Conservation (phyloP, 1,140 invertebrate genomes). For the Cotesia chilonis region DNA sequence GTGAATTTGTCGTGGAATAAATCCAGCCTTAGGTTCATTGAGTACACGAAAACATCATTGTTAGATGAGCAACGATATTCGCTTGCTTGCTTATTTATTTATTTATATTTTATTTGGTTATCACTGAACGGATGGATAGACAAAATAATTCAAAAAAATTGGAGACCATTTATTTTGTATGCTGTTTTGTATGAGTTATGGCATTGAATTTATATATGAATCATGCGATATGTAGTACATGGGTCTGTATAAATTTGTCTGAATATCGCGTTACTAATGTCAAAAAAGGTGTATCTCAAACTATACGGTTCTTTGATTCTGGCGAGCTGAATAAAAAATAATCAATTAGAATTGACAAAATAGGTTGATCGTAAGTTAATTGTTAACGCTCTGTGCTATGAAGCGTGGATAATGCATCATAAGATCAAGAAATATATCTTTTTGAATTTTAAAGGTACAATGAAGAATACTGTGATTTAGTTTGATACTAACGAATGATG, state of each 20-base stretch:
- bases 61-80: conserved; percentile 7
- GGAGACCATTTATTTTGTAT: background rate
- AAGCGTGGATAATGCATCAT: background rate
- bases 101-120: conserved; percentile 1
- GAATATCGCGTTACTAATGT: too few relatives aligned
- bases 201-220: too few relatives aligned
- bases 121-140: too few relatives aligned
- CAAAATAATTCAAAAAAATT: background rate
- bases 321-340: too few relatives aligned
- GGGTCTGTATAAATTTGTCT: background rate
- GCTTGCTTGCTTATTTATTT: background rate
- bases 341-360: too few relatives aligned
- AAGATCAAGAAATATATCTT: background rate
- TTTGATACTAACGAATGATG: conserved; percentile 7
- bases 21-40: conserved; percentile 20
- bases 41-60: conserved; percentile 14
- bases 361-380: too few relatives aligned
- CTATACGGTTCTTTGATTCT: too few relatives aligned
- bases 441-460: conserved; percentile 2
- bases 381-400: too few relatives aligned
- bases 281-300: too few relatives aligned
- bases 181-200: too few relatives aligned
- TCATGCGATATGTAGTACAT: too few relatives aligned
- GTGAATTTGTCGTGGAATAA: conserved; percentile 31
- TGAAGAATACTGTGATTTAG: conserved; percentile 3